Evolutionary conservation across 1,140 invertebrate genomes (phyloP).

Genomic region (Pinna nobilis): DNA sequence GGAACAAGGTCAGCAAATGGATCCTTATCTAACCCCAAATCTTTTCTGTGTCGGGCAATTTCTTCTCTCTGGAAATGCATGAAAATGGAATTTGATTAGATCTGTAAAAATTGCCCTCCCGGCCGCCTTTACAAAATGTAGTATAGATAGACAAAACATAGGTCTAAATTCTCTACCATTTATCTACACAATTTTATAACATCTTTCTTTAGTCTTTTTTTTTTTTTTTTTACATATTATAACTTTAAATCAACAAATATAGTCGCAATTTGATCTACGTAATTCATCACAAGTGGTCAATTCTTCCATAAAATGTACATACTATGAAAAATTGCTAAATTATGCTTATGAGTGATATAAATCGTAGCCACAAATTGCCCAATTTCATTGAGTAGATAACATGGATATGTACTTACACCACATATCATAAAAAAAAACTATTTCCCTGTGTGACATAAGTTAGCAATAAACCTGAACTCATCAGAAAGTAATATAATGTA

Average conservation of each 20-base stretch:
- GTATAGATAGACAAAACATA: neutral
- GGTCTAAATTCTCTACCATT: neutral
- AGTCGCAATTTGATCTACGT: neutral
- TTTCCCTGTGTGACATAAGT: neutral
- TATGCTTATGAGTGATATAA: neutral
- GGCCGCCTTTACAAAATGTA: neutral
- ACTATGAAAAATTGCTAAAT: neutral
- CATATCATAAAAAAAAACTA: neutral
- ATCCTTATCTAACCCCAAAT: conserved; percentile 18
- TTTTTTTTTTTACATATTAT: neutral
- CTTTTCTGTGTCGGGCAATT: conserved; percentile 35
- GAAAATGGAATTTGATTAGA: too few relatives aligned
- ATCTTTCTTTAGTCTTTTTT: neutral
- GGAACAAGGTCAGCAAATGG: conserved; percentile 7
- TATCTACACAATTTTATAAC: neutral
- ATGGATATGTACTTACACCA: neutral
- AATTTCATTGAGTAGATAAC: neutral
- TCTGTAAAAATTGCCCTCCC: too few relatives aligned
- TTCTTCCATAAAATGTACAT: too few relatives aligned
- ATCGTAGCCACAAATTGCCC: neutral
- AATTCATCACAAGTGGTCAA: too few relatives aligned
- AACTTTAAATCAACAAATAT: neutral
- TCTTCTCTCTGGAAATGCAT: conserved; percentile 22
- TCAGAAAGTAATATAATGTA: too few relatives aligned
- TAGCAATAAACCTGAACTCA: neutral